Evolutionary conservation across 2,797 vertebrate species (phyloP).

Genomic region (Microctenopoma stevenorrisi): DNA sequence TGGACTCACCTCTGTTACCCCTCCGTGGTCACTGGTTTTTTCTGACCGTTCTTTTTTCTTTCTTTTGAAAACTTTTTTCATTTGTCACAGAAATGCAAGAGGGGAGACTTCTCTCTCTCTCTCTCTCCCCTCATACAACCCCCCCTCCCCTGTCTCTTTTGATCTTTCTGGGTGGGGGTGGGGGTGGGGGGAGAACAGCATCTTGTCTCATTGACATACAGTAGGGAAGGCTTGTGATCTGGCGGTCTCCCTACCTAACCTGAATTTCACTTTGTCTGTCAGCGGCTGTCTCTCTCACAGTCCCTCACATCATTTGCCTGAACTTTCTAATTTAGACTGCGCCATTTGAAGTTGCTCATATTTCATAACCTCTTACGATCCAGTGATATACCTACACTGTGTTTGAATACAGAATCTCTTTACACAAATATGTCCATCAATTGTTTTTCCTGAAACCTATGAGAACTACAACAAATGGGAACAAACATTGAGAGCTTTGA

Average conservation of each 20-base stretch:
- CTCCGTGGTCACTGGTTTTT: conserved; percentile 31
- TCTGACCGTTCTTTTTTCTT: conserved; percentile 24
- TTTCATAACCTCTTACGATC: conserved; percentile 17
- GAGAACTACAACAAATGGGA: background rate
- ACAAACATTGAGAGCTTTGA: background rate
- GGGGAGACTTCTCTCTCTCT: conserved; percentile 11
- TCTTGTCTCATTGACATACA: conserved; percentile 50
- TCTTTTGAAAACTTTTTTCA: conserved; percentile 27
- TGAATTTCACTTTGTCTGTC: conserved; percentile 54
- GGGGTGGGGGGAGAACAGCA: conserved; percentile 25
- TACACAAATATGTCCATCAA: conserved; percentile 25
- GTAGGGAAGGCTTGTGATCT: conserved; percentile 51
- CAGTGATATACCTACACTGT: background rate
- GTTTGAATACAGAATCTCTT: conserved; percentile 3
- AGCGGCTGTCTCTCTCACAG: conserved; percentile 28
- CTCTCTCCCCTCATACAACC: conserved; percentile 26
- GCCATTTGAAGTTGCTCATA: conserved; percentile 24
- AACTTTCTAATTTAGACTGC: conserved; percentile 31
- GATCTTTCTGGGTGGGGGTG: conserved; percentile 34
- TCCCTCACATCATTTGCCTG: conserved; percentile 19
- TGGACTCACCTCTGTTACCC: conserved; percentile 8
- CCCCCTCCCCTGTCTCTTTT: conserved; percentile 35
- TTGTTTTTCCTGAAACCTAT: background rate
- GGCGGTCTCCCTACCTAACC: conserved; percentile 49
- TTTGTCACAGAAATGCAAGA: conserved; percentile 43